Percentiles rank a stretch among this genome's conserved stretches.
phyloP scores from a whole-genome alignment of 2,113 vertebrate species.

The Oreocharis arfaki region DNA sequence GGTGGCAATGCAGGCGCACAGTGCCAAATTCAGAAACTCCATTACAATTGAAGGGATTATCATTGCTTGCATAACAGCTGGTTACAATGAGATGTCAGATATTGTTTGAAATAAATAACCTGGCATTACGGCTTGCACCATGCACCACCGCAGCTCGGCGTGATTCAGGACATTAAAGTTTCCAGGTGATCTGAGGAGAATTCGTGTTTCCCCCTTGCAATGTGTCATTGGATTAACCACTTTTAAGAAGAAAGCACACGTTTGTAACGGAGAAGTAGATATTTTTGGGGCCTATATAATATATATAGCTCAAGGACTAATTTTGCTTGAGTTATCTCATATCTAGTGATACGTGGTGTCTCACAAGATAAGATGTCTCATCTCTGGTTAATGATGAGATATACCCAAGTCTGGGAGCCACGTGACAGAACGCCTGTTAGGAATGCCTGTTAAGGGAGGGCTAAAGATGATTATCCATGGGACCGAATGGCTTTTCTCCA shows the following conservation, averaged over 20 bases:
- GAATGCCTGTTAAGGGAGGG: not conserved
- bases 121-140: not conserved
- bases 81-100: not conserved
- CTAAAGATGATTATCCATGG: accelerated
- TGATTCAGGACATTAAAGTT: not conserved
- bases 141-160: not conserved
- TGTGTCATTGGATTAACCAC: not conserved
- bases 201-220: not conserved
- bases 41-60: not conserved
- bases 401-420: not conserved
- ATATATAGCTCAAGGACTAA: not conserved
- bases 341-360: not conserved
- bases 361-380: not conserved
- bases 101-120: not conserved
- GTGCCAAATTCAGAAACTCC: not conserved
- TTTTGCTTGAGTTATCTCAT: not conserved
- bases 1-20: not conserved
- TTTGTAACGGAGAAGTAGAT: not conserved
- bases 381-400: not conserved
- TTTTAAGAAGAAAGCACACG: not conserved
- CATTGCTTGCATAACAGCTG: not conserved
- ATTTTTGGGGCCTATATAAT: accelerated
- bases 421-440: accelerated
- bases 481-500: not conserved
- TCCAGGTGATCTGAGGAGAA: not conserved